Percentiles rank a stretch among this genome's conserved stretches.
Evolutionary conservation across 2,888 invertebrate species (phyloP).

Genomic region (Platypus cylindrus): DNA sequence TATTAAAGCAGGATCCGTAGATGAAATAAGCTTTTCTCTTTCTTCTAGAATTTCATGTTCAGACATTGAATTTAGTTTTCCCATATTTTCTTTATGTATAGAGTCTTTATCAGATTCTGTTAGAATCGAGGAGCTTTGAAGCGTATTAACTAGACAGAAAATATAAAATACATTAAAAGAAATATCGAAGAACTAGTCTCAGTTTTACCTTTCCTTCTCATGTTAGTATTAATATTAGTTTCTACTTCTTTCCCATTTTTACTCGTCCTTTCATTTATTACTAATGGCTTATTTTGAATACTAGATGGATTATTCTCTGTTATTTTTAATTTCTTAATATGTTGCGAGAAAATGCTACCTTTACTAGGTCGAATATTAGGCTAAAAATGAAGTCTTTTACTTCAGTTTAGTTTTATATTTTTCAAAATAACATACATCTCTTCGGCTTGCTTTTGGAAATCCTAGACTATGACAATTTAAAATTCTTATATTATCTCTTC

Average conservation of each 20-base stretch:
- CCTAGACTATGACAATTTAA: constrained; percentile 28
- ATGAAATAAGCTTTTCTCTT: constrained; percentile 50
- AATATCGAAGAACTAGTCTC: no score
- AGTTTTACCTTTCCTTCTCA: neutral
- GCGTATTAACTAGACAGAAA: constrained; percentile 12
- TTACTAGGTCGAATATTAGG: constrained; percentile 26
- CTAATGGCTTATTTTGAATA: no score
- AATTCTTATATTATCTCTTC: constrained; percentile 3
- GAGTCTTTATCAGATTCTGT: constrained; percentile 38
- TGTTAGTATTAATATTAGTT: neutral
- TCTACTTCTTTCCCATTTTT: neutral
- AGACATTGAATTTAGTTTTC: constrained; percentile 53
- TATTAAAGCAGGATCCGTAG: constrained; percentile 52
- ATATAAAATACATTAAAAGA: neutral
- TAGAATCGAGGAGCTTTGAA: constrained; percentile 35
- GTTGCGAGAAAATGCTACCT: constrained; percentile 41
- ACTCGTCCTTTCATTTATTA: constrained; percentile 6
- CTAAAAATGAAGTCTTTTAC: constrained; percentile 14
- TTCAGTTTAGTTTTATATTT: neutral
- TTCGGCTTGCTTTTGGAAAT: constrained; percentile 40
- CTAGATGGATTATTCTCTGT: constrained; percentile 3
- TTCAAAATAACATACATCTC: constrained; percentile 26
- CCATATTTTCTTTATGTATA: constrained; percentile 65
- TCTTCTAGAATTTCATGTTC: constrained; percentile 64
- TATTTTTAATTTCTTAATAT: constrained; percentile 34